Conservation (phyloP, 1,140 invertebrate species). For the Druon quercuslanigerum region DNA sequence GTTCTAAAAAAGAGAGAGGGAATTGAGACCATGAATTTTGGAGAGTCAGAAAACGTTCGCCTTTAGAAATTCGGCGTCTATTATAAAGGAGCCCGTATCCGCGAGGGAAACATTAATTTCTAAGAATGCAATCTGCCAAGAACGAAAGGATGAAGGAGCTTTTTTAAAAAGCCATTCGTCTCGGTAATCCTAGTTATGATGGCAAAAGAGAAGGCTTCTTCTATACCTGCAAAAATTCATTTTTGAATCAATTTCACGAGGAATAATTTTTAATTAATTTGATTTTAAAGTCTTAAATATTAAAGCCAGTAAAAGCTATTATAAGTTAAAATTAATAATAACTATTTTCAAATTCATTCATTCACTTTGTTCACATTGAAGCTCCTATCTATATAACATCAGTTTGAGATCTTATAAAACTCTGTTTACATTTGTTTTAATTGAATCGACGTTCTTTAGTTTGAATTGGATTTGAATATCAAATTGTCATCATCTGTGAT, state of each 20-base stretch:
- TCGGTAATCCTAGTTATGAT: background rate
- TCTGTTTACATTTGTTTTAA: too few relatives aligned
- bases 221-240: background rate
- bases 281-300: too few relatives aligned
- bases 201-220: background rate
- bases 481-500: too few relatives aligned
- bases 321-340: too few relatives aligned
- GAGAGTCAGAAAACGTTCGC: conserved; percentile 59
- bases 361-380: too few relatives aligned
- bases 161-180: conserved; percentile 14
- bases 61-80: conserved; percentile 61
- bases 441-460: too few relatives aligned
- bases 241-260: background rate
- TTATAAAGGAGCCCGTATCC: conserved; percentile 58
- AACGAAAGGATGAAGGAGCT: conserved; percentile 39
- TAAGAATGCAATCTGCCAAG: conserved; percentile 60
- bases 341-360: too few relatives aligned
- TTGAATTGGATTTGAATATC: too few relatives aligned
- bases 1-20: conserved; percentile 9
- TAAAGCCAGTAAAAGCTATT: too few relatives aligned
- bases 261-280: too few relatives aligned
- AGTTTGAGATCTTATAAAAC: too few relatives aligned
- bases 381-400: too few relatives aligned
- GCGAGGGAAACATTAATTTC: conserved; percentile 64
- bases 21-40: conserved; percentile 67